Evolutionary conservation across 2,888 invertebrate species (phyloP).

Genomic region (Ectemnius cavifrons): DNA sequence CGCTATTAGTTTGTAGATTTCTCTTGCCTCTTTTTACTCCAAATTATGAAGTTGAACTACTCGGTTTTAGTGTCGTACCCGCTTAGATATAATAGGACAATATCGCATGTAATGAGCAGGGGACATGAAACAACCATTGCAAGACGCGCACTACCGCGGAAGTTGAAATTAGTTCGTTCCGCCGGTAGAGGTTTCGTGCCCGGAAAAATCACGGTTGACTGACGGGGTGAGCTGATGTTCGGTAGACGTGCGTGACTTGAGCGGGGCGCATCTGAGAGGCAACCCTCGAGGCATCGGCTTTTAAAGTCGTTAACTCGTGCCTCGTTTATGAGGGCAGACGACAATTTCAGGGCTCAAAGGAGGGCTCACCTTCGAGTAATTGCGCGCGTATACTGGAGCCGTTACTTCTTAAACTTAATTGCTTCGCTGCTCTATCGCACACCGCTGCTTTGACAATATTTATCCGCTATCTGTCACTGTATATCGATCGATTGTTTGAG

Average conservation of each 20-base stretch:
- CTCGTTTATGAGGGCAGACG: slow-evolving; percentile 40
- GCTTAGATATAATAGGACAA: too few relatives aligned
- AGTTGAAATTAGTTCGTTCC: too few relatives aligned
- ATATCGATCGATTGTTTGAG: too few relatives aligned
- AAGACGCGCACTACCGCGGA: too few relatives aligned
- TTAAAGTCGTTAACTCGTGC: slow-evolving; percentile 47
- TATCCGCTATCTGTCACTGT: not conserved
- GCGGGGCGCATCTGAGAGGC: slow-evolving; percentile 6
- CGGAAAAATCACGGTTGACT: not conserved
- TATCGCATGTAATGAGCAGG: too few relatives aligned
- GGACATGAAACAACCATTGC: too few relatives aligned
- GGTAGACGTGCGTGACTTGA: slow-evolving; percentile 26
- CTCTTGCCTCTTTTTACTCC: too few relatives aligned
- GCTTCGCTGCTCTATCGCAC: slow-evolving; percentile 20
- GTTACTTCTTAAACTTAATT: slow-evolving; percentile 33
- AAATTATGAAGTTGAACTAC: too few relatives aligned
- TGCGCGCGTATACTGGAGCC: slow-evolving; percentile 26
- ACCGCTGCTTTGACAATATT: slow-evolving; percentile 24
- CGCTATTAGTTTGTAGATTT: too few relatives aligned
- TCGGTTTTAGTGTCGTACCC: too few relatives aligned
- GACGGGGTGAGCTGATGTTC: slow-evolving; percentile 13
- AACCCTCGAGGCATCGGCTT: slow-evolving; percentile 42
- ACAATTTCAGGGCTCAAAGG: slow-evolving; percentile 48
- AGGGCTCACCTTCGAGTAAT: slow-evolving; percentile 33
- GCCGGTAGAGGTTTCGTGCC: not conserved